Percentiles rank a stretch among this genome's conserved stretches.
These are phyloP conservation scores for Phaetusa simplex DNA, from an alignment of 2,113 vertebrate genomes.

Conservation along the genomic window DNA sequence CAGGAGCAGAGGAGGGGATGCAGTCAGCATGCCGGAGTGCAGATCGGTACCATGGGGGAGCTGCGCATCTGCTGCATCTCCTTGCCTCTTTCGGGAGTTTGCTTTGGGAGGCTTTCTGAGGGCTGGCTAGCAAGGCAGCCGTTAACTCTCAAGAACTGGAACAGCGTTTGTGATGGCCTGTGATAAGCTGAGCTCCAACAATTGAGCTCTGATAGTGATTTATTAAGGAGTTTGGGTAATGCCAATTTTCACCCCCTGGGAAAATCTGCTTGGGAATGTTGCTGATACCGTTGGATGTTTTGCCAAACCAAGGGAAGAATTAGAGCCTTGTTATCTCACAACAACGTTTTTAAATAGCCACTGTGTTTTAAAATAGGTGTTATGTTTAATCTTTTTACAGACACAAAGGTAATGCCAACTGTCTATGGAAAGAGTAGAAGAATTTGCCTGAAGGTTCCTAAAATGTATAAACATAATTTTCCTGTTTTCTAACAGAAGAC, in stretches of 20 bases:
- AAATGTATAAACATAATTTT: not conserved
- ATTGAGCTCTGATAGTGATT: not conserved
- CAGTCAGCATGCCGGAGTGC: rapidly evolving
- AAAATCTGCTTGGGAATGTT: not conserved
- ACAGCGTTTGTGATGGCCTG: not conserved
- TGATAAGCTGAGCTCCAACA: not conserved
- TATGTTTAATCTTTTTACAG: not conserved
- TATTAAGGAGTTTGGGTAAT: not conserved
- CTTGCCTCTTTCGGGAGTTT: not conserved
- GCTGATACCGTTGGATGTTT: not conserved
- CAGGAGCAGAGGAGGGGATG: rapidly evolving
- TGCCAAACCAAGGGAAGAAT: not conserved
- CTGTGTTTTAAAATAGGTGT: not conserved
- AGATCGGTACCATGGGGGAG: not conserved
- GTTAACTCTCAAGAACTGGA: not conserved
- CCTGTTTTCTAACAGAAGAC: not conserved
- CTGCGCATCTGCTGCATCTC: not conserved
- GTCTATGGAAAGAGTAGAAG: not conserved
- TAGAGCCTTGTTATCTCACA: not conserved
- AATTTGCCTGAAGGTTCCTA: not conserved
- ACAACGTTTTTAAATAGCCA: not conserved
- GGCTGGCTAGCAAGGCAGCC: not conserved
- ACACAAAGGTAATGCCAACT: not conserved
- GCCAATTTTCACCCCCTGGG: not conserved
- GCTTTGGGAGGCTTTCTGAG: not conserved